phyloP scores from a whole-genome alignment of 2,113 vertebrate species.

The Pungitius pungitius region DNA sequence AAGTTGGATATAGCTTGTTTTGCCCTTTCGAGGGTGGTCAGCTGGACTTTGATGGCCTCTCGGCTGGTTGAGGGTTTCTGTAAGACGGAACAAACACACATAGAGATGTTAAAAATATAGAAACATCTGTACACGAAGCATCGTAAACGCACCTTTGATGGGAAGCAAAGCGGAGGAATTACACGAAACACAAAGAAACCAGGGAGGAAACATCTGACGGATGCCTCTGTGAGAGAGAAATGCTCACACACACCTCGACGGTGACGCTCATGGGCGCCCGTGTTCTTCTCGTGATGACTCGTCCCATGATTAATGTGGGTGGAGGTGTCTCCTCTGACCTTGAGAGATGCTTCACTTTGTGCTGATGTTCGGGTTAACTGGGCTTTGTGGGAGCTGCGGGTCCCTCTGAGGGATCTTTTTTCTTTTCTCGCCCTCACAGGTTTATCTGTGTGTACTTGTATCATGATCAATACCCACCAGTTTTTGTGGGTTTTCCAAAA shows the following conservation, averaged over 20 bases:
- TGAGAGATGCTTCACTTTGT: conserved; percentile 76
- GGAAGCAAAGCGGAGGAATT: conserved; percentile 63
- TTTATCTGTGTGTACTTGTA: conserved; percentile 59
- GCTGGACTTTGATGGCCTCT: conserved; percentile 7
- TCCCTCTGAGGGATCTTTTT: conserved; percentile 60
- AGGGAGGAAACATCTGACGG: conserved; percentile 41
- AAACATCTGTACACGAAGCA: conserved; percentile 25
- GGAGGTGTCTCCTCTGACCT: conserved; percentile 78
- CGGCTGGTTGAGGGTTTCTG: conserved; percentile 23
- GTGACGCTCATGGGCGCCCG: conserved; percentile 71
- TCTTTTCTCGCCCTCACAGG: conserved; percentile 66
- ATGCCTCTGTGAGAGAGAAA: conserved; percentile 48
- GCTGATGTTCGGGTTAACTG: conserved; percentile 80
- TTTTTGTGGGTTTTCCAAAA: conserved; percentile 66
- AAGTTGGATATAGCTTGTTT: neutral
- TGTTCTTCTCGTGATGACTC: conserved; percentile 75
- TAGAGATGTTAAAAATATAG: conserved; percentile 27
- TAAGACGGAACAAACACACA: conserved; percentile 23
- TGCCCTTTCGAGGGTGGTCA: neutral
- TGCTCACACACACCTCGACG: conserved; percentile 67
- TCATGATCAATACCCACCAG: conserved; percentile 78
- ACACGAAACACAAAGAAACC: conserved; percentile 46
- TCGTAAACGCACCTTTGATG: conserved; percentile 24
- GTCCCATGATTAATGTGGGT: conserved; percentile 82
- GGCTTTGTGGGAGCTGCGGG: conserved; percentile 76